phyloP scores from a whole-genome alignment of 2,797 vertebrate genomes.

The Propithecus deckenii region DNA sequence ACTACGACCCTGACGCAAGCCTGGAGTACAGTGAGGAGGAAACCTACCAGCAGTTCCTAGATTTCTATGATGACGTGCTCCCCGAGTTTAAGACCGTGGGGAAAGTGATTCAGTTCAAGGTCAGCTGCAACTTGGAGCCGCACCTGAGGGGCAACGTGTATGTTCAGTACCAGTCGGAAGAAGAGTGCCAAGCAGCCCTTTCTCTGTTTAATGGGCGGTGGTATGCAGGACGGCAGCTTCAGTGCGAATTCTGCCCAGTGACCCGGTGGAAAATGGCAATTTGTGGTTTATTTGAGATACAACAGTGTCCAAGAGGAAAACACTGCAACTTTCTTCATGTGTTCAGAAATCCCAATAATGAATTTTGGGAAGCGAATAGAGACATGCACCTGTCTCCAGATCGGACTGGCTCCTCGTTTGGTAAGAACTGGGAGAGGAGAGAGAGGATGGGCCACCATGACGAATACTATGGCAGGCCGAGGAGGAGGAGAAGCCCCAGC shows the following conservation, averaged over 20 bases:
- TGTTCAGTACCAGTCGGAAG: conserved; percentile 97
- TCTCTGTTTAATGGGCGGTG: conserved; percentile 95
- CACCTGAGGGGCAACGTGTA: conserved; percentile 98
- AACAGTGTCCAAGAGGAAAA: conserved; percentile 96
- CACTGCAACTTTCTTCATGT: conserved; percentile 99
- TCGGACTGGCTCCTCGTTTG: conserved; percentile 81
- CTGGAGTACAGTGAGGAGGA: conserved; percentile 98
- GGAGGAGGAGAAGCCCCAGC: conserved; percentile 88
- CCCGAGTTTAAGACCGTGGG: conserved; percentile 95
- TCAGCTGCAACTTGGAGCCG: conserved; percentile 97
- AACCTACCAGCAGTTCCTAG: conserved; percentile 94
- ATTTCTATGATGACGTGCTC: conserved; percentile 96
- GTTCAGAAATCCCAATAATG: conserved; percentile 95
- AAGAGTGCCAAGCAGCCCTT: conserved; percentile 93
- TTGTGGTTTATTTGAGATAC: conserved; percentile 98
- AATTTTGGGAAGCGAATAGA: conserved; percentile 97
- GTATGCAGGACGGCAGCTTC: conserved; percentile 97
- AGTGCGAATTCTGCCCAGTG: conserved; percentile 96
- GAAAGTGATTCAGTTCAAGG: conserved; percentile 96
- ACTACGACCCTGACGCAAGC: conserved; percentile 95
- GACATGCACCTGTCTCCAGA: conserved; percentile 93
- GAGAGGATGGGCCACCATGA: conserved; percentile 83
- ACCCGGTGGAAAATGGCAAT: conserved; percentile 98
- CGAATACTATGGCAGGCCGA: conserved; percentile 80
- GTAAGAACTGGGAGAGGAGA: conserved; percentile 87